Conservation (phyloP, 2,113 vertebrate species). For the Burhinus oedicnemus region DNA sequence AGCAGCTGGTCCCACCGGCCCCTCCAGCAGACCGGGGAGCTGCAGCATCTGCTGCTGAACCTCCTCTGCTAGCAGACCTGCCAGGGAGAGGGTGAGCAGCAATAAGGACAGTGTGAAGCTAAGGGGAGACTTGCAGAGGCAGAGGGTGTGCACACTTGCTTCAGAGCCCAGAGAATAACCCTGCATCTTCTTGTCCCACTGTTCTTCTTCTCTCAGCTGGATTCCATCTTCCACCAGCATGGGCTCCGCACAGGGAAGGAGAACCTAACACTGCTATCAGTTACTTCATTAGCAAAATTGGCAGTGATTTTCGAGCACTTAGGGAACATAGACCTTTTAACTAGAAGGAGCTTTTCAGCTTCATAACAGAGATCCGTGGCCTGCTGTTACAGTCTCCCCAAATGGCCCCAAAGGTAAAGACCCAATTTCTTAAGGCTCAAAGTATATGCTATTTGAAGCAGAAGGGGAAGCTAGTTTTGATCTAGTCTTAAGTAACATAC, state of each 20-base stretch:
- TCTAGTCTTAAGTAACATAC: neutral
- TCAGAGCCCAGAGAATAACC: neutral
- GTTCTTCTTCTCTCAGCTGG: neutral
- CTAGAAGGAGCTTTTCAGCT: neutral
- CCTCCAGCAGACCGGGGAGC: neutral
- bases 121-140: neutral
- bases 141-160: rapidly evolving
- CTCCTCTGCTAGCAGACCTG: neutral
- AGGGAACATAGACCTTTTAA: neutral
- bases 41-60: neutral
- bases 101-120: neutral
- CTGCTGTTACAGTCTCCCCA: neutral
- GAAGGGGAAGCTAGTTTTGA: neutral
- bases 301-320: neutral
- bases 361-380: neutral
- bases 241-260: neutral
- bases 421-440: neutral
- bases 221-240: neutral
- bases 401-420: neutral
- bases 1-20: neutral
- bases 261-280: neutral
- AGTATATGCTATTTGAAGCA: neutral
- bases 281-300: neutral
- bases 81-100: rapidly evolving
- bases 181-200: rapidly evolving